Percentiles rank a stretch among this genome's conserved stretches.
Conservation (phyloP, 2,797 vertebrate genomes). For the Acrossocheilus wenchowensis region DNA sequence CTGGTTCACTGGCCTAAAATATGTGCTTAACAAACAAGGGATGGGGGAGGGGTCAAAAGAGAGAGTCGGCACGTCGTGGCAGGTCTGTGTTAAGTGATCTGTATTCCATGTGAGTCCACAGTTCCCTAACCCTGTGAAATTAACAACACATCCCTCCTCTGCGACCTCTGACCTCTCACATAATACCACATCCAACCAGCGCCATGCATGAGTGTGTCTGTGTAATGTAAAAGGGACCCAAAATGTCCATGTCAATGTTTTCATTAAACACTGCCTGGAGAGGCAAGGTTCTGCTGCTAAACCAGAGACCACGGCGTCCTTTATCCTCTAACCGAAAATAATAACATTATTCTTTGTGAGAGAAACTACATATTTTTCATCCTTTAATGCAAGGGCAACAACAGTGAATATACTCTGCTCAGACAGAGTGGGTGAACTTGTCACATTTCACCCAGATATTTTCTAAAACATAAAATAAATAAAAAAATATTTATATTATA, state of each 20-base stretch:
- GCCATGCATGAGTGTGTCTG: constrained; percentile 97
- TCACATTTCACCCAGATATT: neutral
- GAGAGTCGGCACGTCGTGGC: constrained; percentile 76
- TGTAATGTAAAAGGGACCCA: constrained; percentile 89
- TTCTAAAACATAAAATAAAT: neutral
- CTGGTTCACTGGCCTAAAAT: constrained; percentile 86
- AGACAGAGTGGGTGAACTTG: neutral
- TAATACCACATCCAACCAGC: constrained; percentile 99
- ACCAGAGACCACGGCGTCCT: constrained; percentile 72
- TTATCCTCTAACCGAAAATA: constrained; percentile 41
- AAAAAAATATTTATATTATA: neutral
- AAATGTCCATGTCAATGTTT: constrained; percentile 87
- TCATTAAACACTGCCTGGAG: constrained; percentile 85
- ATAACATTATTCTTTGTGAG: constrained; percentile 41
- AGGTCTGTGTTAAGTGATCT: constrained; percentile 99
- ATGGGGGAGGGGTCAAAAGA: constrained; percentile 35
- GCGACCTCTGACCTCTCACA: constrained; percentile 89
- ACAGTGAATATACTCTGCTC: neutral
- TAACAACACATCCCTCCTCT: constrained; percentile 99
- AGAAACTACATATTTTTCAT: constrained; percentile 28
- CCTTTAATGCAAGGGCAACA: neutral
- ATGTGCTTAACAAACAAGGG: constrained; percentile 94
- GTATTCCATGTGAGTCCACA: constrained; percentile 98
- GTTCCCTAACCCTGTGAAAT: constrained; percentile 99
- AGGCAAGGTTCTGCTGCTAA: constrained; percentile 77